Base-by-base conservation (phyloP, 2,113 vertebrate genomes). In the Mesitornis unicolor region DNA sequence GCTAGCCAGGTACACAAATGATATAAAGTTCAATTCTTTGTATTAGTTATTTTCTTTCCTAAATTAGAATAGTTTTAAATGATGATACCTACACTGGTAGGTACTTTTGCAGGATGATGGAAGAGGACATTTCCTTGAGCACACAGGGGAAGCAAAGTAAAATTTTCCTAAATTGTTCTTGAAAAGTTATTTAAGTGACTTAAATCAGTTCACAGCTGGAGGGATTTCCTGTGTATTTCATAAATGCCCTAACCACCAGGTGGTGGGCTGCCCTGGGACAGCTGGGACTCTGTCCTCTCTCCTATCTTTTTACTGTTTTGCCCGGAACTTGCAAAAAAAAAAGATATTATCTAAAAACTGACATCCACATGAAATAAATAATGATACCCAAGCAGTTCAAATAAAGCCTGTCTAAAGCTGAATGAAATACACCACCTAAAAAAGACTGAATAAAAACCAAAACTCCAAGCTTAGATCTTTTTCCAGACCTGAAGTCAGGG, bases 401-500 rank as follows among this genome's bases (percentile, higher is more conserved):
- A 63, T 48, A 54, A 67, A 67, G 10, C 28, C 12, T 48, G 50
- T 77, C 29, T 64, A 79, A 95, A 63, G 6, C 38, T 40, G 22
- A 42, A 19, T 38, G 31, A 92, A 64, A 85, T 29, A 24, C 1
- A 3, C 16, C 54, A 63, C 59, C 13, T 78, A 51, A 89, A 83
- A 93, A 75, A 24, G 3, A 4, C 71, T 78, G 21, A 63, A 68
- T 42, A 29, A 71, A 84, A 56, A 28, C 1, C 40, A 83, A 65
- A 70, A 16, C 26, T 71, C 51, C 31, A 78, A 38, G 14, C 5
- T 89, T 87, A 36, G 36, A 70, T 90, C 77, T 63, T 87, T 92
- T 94, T 90, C 90, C 48, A 96, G 60, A 92, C 61, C 16, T 89
- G 38, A 87, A 78, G 40, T 95, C 53, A 86, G 69, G 31, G 78